Evolutionary conservation across 2,888 invertebrate genomes (phyloP).

Genomic region (Hoplodrina blanda): DNA sequence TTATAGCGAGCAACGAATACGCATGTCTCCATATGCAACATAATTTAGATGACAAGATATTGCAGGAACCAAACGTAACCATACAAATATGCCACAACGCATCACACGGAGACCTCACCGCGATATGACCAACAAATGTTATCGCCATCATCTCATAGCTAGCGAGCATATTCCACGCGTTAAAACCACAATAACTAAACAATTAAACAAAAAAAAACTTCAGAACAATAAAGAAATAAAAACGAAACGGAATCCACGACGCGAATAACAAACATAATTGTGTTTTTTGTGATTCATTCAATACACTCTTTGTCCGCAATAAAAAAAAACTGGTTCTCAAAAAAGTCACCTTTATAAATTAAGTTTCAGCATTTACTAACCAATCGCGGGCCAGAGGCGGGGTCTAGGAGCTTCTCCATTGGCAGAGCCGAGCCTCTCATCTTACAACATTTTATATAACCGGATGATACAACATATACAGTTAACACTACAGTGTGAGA

Average conservation of each 20-base stretch:
- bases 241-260: constrained; percentile 78
- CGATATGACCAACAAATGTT: constrained; percentile 61
- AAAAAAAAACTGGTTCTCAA: constrained; percentile 85
- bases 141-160: constrained; percentile 74
- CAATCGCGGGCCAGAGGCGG: constrained; percentile 84
- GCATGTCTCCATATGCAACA: constrained; percentile 14
- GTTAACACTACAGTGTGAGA: constrained; percentile 85
- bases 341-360: constrained; percentile 90
- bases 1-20: constrained; percentile 31
- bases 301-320: constrained; percentile 84
- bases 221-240: constrained; percentile 77
- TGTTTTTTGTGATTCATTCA: constrained; percentile 88
- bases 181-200: constrained; percentile 74
- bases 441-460: constrained; percentile 90
- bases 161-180: constrained; percentile 63
- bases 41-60: constrained; percentile 57
- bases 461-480: constrained; percentile 90
- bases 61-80: constrained; percentile 21
- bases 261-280: constrained; percentile 89
- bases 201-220: constrained; percentile 78
- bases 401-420: constrained; percentile 73
- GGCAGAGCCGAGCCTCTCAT: constrained; percentile 77
- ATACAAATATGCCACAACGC: constrained; percentile 55
- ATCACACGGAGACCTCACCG: constrained; percentile 53
- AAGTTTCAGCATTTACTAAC: constrained; percentile 85